Conservation (phyloP, 2,113 vertebrate genomes). For the Papio anubis region DNA sequence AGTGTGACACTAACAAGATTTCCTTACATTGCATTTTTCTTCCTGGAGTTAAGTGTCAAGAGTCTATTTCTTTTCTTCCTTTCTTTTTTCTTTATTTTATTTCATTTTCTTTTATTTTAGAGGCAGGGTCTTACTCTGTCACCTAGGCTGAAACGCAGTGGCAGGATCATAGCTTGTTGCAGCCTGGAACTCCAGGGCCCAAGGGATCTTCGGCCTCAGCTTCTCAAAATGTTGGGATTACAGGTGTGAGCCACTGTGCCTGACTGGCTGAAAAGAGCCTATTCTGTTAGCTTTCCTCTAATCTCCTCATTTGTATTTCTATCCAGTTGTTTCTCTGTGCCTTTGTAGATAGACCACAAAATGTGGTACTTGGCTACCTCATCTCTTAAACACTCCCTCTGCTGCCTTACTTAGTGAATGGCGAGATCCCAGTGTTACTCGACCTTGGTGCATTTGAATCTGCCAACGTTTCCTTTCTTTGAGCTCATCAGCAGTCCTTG, state of each 20-base stretch:
- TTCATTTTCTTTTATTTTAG: too few species aligned
- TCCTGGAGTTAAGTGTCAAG: not conserved
- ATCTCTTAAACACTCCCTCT: not conserved
- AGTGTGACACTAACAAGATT: slow-evolving; percentile 28
- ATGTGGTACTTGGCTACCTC: not conserved
- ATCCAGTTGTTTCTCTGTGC: not conserved
- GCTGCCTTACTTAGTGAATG: not conserved
- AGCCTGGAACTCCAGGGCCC: too few species aligned
- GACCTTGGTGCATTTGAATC: not conserved
- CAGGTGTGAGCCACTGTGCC: too few species aligned
- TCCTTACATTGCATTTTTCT: slow-evolving; percentile 55
- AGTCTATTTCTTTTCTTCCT: not conserved
- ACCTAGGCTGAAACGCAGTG: too few species aligned
- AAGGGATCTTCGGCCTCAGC: too few species aligned
- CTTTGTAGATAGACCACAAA: slow-evolving; percentile 19
- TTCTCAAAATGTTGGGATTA: too few species aligned
- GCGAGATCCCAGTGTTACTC: not conserved
- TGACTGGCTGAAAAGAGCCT: not conserved
- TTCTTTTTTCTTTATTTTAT: too few species aligned
- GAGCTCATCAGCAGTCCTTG: not conserved
- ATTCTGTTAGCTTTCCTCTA: slow-evolving; percentile 48
- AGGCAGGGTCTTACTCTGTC: too few species aligned
- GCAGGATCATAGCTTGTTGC: too few species aligned
- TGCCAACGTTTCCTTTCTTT: not conserved
- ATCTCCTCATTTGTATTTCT: slow-evolving; percentile 67